phyloP scores from a whole-genome alignment of 2,797 vertebrate species.

The Chelon auratus region DNA sequence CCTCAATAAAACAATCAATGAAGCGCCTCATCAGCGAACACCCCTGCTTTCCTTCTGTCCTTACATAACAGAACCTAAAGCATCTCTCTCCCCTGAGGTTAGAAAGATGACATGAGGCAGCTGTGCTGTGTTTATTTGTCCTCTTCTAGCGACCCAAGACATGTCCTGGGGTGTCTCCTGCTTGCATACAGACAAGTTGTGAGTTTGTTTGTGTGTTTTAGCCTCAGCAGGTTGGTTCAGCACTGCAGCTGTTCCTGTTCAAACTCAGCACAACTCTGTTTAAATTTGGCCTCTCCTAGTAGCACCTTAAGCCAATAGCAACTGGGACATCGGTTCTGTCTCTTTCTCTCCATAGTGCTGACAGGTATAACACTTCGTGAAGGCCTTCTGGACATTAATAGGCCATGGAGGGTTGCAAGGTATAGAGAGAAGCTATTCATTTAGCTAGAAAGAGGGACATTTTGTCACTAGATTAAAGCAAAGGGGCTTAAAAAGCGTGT shows the following conservation, averaged over 20 bases:
- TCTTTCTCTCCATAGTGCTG: slow-evolving; percentile 28
- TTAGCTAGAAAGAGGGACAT: slow-evolving; percentile 47
- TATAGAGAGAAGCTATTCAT: slow-evolving; percentile 36
- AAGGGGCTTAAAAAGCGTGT: slow-evolving; percentile 62
- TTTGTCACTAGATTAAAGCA: slow-evolving; percentile 64
- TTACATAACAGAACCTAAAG: slow-evolving; percentile 61
- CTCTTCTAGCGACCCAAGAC: slow-evolving; percentile 72
- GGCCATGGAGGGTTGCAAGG: not conserved
- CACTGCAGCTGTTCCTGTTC: slow-evolving; percentile 82
- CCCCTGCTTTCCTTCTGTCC: slow-evolving; percentile 51
- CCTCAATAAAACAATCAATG: slow-evolving; percentile 19
- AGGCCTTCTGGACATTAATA: slow-evolving; percentile 17
- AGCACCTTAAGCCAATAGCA: slow-evolving; percentile 61
- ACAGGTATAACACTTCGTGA: slow-evolving; percentile 58
- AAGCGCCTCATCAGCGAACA: slow-evolving; percentile 40
- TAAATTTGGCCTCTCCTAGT: slow-evolving; percentile 70
- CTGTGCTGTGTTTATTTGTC: slow-evolving; percentile 85
- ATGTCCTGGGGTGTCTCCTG: slow-evolving; percentile 76
- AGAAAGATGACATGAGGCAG: slow-evolving; percentile 78
- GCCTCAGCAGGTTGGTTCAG: slow-evolving; percentile 76
- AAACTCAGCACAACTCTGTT: slow-evolving; percentile 66
- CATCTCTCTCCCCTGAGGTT: slow-evolving; percentile 43
- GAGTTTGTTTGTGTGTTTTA: slow-evolving; percentile 86
- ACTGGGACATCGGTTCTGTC: slow-evolving; percentile 35
- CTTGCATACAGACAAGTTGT: slow-evolving; percentile 74